Conservation (phyloP, 2,113 vertebrate species). For the Suncus etruscus region DNA sequence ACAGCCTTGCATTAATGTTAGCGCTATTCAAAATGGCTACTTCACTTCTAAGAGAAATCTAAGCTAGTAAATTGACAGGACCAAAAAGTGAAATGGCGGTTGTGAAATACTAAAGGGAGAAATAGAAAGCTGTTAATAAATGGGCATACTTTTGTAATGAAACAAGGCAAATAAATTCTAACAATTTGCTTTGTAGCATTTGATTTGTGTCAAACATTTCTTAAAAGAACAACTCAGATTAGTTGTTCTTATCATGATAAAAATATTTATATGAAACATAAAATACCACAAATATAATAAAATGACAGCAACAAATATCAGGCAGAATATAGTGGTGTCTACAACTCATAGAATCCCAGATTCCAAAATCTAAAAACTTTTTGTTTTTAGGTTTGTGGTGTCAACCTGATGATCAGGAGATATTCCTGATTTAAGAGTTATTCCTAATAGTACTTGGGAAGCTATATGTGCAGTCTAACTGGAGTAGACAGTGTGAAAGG, state of each 20-base stretch:
- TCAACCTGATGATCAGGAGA: too few species aligned
- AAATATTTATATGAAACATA: too few species aligned
- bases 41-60: neutral
- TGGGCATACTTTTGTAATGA: neutral
- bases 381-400: too few species aligned
- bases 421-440: too few species aligned
- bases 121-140: neutral
- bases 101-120: neutral
- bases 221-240: neutral
- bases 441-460: too few species aligned
- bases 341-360: too few species aligned
- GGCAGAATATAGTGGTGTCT: too few species aligned
- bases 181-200: neutral
- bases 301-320: too few species aligned
- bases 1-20: neutral
- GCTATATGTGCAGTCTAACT: too few species aligned
- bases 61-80: neutral
- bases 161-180: neutral
- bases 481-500: too few species aligned
- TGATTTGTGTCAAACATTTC: neutral
- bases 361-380: too few species aligned
- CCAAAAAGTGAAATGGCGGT: neutral
- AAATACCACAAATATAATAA: too few species aligned
- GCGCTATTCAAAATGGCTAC: neutral
- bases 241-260: neutral